Evolutionary conservation across 2,797 vertebrate genomes (phyloP).

Genomic region (Poeciliopsis infans): DNA sequence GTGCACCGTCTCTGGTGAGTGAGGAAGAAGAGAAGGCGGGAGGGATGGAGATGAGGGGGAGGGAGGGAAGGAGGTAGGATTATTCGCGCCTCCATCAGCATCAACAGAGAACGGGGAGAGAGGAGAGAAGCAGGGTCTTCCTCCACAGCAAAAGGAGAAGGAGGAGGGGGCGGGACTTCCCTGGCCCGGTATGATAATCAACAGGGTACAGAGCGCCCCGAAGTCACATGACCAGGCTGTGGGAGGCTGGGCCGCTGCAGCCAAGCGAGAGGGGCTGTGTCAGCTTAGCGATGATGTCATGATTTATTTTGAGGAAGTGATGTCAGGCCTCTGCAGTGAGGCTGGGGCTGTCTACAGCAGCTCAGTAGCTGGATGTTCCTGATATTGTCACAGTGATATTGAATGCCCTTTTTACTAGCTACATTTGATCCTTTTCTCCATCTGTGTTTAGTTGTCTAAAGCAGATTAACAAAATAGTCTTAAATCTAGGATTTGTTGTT

Average conservation of each 20-base stretch:
- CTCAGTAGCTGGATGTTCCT: conserved; percentile 32
- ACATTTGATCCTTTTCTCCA: neutral
- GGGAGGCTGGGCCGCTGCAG: conserved; percentile 63
- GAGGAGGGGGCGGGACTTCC: conserved; percentile 60
- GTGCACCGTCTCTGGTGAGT: conserved; percentile 76
- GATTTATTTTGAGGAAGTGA: conserved; percentile 85
- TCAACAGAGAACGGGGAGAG: conserved; percentile 53
- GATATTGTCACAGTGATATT: conserved; percentile 17
- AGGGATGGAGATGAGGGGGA: conserved; percentile 44
- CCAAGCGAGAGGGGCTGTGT: conserved; percentile 66
- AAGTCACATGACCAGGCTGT: conserved; percentile 63
- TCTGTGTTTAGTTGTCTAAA: neutral
- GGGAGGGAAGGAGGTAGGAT: conserved; percentile 64
- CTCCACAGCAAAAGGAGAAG: conserved; percentile 54
- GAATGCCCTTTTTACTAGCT: neutral
- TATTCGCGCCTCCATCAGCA: conserved; percentile 76
- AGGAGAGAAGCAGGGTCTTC: conserved; percentile 68
- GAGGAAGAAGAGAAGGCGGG: conserved; percentile 65
- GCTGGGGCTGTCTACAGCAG: conserved; percentile 48
- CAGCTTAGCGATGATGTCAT: conserved; percentile 81
- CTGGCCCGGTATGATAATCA: conserved; percentile 63
- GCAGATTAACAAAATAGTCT: conserved; percentile 6
- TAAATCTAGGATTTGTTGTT: conserved; percentile 15
- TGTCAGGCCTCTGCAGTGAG: conserved; percentile 81
- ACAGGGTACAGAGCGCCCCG: conserved; percentile 52